Evolutionary conservation across 2,113 vertebrate species (phyloP).

Genomic region (Pteropus alecto): DNA sequence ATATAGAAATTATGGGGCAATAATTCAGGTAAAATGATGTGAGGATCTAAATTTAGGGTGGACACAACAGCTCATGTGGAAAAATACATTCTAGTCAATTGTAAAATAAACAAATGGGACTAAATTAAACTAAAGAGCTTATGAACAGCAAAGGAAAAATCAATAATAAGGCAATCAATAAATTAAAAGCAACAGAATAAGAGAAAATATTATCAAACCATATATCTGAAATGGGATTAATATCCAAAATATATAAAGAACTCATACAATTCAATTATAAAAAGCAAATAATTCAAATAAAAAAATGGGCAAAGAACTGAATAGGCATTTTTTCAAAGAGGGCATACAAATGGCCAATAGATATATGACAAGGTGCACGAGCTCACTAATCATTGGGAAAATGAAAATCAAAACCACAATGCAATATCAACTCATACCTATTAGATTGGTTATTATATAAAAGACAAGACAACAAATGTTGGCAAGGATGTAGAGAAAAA

Average conservation of each 20-base stretch:
- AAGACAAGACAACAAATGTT: background rate
- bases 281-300: background rate
- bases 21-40: slow-evolving; percentile 8
- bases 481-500: background rate
- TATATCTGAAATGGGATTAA: background rate
- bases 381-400: background rate
- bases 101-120: background rate
- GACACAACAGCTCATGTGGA: background rate
- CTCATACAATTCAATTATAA: background rate
- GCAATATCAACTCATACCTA: background rate
- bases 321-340: background rate
- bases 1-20: background rate
- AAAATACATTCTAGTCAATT: background rate
- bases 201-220: background rate
- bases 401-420: background rate
- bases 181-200: background rate
- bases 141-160: background rate
- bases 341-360: background rate
- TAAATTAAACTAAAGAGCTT: background rate
- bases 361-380: background rate
- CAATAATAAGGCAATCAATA: background rate
- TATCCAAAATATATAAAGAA: background rate
- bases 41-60: background rate
- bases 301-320: background rate
- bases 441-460: background rate